Conservation (phyloP, 2,797 vertebrate species). For the Sebastiscus albofasciatus region DNA sequence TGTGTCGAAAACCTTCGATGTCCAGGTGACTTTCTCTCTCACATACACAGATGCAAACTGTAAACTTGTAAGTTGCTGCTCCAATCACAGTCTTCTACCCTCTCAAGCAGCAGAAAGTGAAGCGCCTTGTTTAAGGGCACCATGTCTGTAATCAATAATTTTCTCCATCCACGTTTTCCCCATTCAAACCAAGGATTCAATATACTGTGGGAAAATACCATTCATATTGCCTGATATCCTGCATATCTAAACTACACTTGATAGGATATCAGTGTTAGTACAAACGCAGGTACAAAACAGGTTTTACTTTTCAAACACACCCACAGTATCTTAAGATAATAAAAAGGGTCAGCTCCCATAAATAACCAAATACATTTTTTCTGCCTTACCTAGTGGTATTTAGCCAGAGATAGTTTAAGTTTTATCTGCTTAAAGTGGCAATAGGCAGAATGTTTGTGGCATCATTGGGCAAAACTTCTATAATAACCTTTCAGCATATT, state of each 20-base stretch:
- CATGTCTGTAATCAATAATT: neutral
- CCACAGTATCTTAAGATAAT: neutral
- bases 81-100: neutral
- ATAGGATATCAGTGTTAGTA: neutral
- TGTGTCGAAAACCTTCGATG: neutral
- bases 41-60: neutral
- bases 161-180: neutral
- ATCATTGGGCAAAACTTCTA: too few relatives aligned
- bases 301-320: neutral
- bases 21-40: slow-evolving; percentile 5
- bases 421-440: neutral
- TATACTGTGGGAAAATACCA: too few relatives aligned
- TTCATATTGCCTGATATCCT: neutral
- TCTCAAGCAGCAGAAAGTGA: neutral
- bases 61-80: neutral
- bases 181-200: neutral
- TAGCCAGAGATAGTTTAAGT: neutral
- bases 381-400: neutral
- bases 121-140: neutral
- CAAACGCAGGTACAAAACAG: neutral
- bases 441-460: too few relatives aligned
- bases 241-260: neutral
- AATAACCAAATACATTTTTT: neutral
- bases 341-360: neutral
- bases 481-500: too few relatives aligned